Evolutionary conservation across 2,888 invertebrate genomes (phyloP).

Genomic region (Fragum whitleyi): DNA sequence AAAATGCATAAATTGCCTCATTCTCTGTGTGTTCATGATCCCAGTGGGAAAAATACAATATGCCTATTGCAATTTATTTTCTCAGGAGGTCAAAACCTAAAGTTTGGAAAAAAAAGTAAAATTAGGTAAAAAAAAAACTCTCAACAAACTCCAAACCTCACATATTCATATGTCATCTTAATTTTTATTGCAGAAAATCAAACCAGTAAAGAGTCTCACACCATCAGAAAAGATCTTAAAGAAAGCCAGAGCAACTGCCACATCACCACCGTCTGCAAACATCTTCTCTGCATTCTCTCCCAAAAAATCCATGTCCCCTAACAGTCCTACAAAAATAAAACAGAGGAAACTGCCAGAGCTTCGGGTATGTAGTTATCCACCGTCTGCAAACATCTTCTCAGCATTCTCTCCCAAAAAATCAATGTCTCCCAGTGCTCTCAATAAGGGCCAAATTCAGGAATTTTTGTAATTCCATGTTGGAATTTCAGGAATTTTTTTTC

Average conservation of each 20-base stretch:
- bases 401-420: conserved; percentile 52
- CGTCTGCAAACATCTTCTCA: conserved; percentile 56
- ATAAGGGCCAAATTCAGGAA: too few relatives aligned
- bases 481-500: too few relatives aligned
- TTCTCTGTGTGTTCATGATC: too few relatives aligned
- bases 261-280: conserved; percentile 56
- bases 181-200: conserved; percentile 45
- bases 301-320: conserved; percentile 51
- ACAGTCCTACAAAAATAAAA: conserved; percentile 57
- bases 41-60: too few relatives aligned
- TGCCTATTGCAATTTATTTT: too few relatives aligned
- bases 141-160: too few relatives aligned
- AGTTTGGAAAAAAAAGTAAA: too few relatives aligned
- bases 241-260: conserved; percentile 60
- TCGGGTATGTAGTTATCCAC: conserved; percentile 54
- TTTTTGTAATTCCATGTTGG: too few relatives aligned
- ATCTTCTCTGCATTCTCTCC: conserved; percentile 55
- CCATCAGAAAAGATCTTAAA: conserved; percentile 66
- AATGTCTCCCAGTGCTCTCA: conserved; percentile 29
- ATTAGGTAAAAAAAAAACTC: too few relatives aligned
- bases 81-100: too few relatives aligned
- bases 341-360: conserved; percentile 65
- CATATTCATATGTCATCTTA: too few relatives aligned
- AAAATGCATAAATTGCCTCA: too few relatives aligned
- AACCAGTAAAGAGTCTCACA: conserved; percentile 56